These are phyloP conservation scores for Aphrocallistes beatrix DNA, from an alignment of 37 sponge, comb jelly and placozoan genomes.

Conservation along the genomic window DNA sequence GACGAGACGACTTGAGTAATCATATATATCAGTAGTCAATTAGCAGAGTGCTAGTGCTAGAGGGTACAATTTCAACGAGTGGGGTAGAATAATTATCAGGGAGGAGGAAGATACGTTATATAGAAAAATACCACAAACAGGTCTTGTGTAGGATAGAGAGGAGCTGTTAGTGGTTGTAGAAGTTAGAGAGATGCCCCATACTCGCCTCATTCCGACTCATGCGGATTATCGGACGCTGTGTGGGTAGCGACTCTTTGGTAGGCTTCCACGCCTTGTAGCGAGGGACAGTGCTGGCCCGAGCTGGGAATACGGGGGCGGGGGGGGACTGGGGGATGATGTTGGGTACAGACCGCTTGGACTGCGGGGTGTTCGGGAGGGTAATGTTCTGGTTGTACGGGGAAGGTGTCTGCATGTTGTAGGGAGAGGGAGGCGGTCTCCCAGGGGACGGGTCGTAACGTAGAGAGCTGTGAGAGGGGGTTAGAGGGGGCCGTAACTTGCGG, in stretches of 20 bases:
- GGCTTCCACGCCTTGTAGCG: conserved; percentile 3
- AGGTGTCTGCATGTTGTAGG: not conserved
- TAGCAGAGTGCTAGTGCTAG: not conserved
- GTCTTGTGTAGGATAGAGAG: too few relatives aligned
- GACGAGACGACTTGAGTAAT: too few relatives aligned
- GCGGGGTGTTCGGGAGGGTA: not conserved
- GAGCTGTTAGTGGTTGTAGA: not conserved
- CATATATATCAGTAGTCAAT: not conserved
- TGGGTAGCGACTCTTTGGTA: not conserved
- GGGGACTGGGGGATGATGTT: not conserved
- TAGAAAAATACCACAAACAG: conserved; percentile 20
- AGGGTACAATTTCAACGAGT: not conserved
- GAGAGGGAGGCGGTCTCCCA: not conserved
- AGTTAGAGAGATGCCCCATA: not conserved
- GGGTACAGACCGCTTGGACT: not conserved
- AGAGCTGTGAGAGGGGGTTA: not conserved
- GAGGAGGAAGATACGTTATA: not conserved
- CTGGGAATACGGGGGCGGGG: not conserved
- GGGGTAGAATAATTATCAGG: not conserved
- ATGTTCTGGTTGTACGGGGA: not conserved
- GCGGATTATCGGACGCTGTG: not conserved
- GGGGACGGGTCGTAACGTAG: not conserved
- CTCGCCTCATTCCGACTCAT: not conserved
- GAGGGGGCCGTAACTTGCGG: not conserved
- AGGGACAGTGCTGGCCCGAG: not conserved